These are phyloP conservation scores for Scotopteryx bipunctaria DNA, from an alignment of 2,888 invertebrate species.

Conservation along the genomic window DNA sequence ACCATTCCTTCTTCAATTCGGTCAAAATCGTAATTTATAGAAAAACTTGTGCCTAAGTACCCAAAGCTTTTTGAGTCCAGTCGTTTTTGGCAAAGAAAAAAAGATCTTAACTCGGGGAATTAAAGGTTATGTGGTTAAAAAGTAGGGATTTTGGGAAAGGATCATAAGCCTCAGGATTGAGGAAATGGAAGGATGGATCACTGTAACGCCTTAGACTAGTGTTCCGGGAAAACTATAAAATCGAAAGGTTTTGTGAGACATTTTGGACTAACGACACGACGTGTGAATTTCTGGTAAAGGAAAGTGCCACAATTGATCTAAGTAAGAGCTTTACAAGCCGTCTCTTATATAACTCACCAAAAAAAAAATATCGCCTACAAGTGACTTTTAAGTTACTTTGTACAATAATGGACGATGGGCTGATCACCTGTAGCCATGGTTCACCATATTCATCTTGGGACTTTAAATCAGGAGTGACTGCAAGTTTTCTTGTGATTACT, in stretches of 20 bases:
- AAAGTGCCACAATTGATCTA: too few species aligned
- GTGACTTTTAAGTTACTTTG: too few species aligned
- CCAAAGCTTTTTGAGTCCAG: neutral
- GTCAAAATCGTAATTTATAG: neutral
- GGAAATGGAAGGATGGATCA: constrained; percentile 4
- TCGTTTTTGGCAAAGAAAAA: neutral
- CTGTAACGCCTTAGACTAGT: neutral
- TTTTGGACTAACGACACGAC: constrained; percentile 3
- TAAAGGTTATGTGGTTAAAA: neutral
- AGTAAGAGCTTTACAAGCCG: too few species aligned
- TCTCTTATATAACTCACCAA: too few species aligned
- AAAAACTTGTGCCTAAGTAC: neutral
- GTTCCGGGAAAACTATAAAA: constrained; percentile 18
- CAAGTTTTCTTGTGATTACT: too few species aligned
- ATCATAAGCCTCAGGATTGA: neutral
- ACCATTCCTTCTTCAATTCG: too few species aligned
- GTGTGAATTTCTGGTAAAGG: too few species aligned
- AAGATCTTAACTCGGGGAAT: neutral
- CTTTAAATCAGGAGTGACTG: too few species aligned
- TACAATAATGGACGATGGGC: too few species aligned
- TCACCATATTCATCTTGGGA: too few species aligned
- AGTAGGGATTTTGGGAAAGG: neutral
- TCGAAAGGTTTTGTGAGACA: constrained; percentile 8
- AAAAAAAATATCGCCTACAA: too few species aligned
- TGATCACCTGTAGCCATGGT: too few species aligned